These are phyloP conservation scores for Lucilia sericata DNA, from an alignment of 1,140 invertebrate genomes.

Conservation along the genomic window DNA sequence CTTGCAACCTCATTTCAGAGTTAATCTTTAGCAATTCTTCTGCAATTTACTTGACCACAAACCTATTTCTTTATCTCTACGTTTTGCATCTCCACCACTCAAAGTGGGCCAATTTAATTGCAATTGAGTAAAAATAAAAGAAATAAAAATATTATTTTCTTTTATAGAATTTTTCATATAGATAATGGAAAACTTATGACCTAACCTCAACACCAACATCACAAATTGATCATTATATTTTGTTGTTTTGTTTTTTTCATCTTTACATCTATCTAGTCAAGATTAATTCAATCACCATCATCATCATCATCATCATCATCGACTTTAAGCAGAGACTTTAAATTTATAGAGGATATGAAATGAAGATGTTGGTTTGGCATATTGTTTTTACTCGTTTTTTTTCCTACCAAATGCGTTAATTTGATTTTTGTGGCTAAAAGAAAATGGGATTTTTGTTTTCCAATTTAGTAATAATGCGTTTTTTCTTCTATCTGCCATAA, in stretches of 20 bases:
- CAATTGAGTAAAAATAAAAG: background rate
- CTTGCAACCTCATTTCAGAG: background rate
- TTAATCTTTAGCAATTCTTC: background rate
- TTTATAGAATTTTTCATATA: background rate
- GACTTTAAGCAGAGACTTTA: too few species aligned
- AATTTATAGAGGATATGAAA: too few species aligned
- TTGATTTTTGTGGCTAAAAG: constrained; percentile 26
- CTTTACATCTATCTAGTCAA: background rate
- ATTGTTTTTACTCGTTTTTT: background rate
- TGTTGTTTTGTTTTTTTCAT: background rate
- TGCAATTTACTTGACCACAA: constrained; percentile 22
- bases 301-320: background rate
- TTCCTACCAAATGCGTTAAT: constrained; percentile 6
- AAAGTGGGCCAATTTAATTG: constrained; percentile 29
- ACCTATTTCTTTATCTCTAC: background rate
- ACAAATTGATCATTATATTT: background rate
- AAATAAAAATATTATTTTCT: background rate
- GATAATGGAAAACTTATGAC: constrained; percentile 24
- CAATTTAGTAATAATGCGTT: constrained; percentile 3
- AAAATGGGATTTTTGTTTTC: constrained; percentile 12
- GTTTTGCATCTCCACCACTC: background rate
- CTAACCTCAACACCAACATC: constrained; percentile 15
- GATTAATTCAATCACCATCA: background rate
- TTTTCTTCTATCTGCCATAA: background rate
- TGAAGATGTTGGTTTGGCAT: background rate